phyloP scores from a whole-genome alignment of 2,888 invertebrate genomes.

The Phrixothrix hirtus region DNA sequence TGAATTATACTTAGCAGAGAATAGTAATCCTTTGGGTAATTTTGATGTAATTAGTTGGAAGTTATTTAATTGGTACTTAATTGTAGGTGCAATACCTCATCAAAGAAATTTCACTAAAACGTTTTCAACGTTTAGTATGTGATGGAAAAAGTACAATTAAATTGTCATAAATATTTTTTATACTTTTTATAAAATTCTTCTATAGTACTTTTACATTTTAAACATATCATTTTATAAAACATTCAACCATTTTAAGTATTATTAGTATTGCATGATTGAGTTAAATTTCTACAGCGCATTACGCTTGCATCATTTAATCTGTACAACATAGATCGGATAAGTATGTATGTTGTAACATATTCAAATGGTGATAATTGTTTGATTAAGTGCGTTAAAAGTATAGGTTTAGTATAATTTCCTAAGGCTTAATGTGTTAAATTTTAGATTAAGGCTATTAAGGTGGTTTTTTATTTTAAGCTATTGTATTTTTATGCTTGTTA shows the following conservation, averaged over 20 bases:
- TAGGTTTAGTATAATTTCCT: no score
- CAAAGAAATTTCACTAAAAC: constrained; percentile 8
- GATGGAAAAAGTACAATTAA: constrained; percentile 25
- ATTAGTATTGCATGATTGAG: background rate
- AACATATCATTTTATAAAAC: constrained; percentile 14
- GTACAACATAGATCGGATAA: constrained; percentile 1
- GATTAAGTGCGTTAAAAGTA: no score
- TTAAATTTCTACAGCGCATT: no score
- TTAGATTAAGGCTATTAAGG: background rate
- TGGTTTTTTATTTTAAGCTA: background rate
- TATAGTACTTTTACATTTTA: constrained; percentile 15
- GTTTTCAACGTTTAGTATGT: constrained; percentile 22
- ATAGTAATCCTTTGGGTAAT: constrained; percentile 12
- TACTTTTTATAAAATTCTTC: constrained; percentile 14
- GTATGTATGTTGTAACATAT: constrained; percentile 6
- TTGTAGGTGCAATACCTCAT: constrained; percentile 13
- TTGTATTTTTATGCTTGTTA: background rate
- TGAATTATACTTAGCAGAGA: constrained; percentile 5
- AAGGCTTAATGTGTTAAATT: no score
- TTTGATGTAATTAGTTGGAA: background rate
- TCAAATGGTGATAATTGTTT: constrained; percentile 3
- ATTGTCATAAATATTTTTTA: constrained; percentile 15
- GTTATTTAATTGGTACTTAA: background rate
- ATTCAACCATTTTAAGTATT: constrained; percentile 3
- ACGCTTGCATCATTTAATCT: constrained; percentile 5